These are phyloP conservation scores for Mnemiopsis leidyi DNA, from an alignment of 37 sponge, comb jelly and placozoan genomes.

Conservation along the genomic window DNA sequence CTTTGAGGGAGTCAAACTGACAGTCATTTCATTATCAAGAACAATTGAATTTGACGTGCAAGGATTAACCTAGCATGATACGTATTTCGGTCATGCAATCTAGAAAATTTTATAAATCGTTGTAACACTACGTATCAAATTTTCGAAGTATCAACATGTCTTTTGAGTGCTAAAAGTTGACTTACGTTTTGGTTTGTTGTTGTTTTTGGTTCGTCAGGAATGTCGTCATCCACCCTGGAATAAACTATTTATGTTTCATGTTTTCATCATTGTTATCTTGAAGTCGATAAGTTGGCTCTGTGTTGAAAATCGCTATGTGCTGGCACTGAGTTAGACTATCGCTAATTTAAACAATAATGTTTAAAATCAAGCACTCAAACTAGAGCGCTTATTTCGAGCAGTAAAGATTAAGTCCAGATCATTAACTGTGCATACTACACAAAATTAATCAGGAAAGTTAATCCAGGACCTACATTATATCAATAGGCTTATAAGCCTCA, in stretches of 20 bases:
- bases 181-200: not conserved
- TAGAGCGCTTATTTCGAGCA: too few relatives aligned
- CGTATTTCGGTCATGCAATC: not conserved
- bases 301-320: too few relatives aligned
- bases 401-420: too few relatives aligned
- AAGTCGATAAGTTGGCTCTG: too few relatives aligned
- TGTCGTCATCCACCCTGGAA: not conserved
- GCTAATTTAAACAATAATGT: too few relatives aligned
- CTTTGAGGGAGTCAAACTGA: not conserved
- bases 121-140: not conserved
- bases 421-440: too few relatives aligned
- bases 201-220: not conserved
- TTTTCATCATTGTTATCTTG: too few relatives aligned
- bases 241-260: too few relatives aligned
- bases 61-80: not conserved
- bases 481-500: not conserved
- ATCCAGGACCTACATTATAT: not conserved
- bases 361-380: too few relatives aligned
- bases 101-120: not conserved
- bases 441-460: too few relatives aligned
- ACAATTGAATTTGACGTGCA: not conserved
- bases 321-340: too few relatives aligned
- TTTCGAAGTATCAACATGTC: not conserved
- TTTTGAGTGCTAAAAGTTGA: not conserved
- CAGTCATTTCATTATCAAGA: not conserved